Conservation (phyloP, 1,140 invertebrate species). For the Drosophila cardini region DNA sequence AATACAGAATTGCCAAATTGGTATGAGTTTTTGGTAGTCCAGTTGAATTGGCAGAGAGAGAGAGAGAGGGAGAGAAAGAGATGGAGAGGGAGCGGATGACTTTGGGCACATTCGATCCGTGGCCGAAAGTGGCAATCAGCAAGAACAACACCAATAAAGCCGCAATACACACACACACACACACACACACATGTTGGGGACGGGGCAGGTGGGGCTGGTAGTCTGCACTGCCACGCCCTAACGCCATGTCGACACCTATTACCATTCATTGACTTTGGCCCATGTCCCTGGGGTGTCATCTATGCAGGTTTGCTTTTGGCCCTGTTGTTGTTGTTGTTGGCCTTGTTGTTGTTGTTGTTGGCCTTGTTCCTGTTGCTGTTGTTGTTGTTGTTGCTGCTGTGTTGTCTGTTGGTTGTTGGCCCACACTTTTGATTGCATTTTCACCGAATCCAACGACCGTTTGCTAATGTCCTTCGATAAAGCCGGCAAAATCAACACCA, state of each 20-base stretch:
- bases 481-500: conserved; percentile 80
- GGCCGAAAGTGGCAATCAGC: conserved; percentile 79
- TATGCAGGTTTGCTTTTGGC: conserved; percentile 78
- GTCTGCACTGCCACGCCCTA: conserved; percentile 49
- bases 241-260: conserved; percentile 81
- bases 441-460: conserved; percentile 75
- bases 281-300: conserved; percentile 84
- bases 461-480: conserved; percentile 84
- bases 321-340: conserved; percentile 53
- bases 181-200: neutral
- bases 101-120: conserved; percentile 64
- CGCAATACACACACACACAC: conserved; percentile 39
- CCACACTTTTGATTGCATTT: conserved; percentile 80
- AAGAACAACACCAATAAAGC: conserved; percentile 79
- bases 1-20: neutral
- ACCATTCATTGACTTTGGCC: conserved; percentile 81
- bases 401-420: conserved; percentile 43
- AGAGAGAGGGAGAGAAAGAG: neutral
- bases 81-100: conserved; percentile 3
- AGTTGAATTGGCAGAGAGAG: too few relatives aligned
- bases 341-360: conserved; percentile 48
- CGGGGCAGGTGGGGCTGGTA: neutral
- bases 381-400: neutral
- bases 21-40: neutral
- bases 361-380: conserved; percentile 11